Evolutionary conservation across 30 jellyfish, hydroid and myxozoan species (phyloP), one percentile per base, ranked within the genome.

Genomic region (Hydractinia echinata): DNA sequence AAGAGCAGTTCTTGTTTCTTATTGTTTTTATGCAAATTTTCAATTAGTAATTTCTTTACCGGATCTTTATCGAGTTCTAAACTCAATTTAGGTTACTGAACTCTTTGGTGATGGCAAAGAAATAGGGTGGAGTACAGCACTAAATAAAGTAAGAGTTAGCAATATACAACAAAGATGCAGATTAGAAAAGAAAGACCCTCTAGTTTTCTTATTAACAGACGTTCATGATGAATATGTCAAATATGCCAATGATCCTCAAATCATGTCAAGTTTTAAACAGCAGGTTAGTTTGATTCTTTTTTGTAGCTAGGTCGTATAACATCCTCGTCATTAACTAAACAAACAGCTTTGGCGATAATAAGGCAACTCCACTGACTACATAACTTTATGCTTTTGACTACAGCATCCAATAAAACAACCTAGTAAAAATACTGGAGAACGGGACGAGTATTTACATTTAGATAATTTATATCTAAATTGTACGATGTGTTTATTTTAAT

Each of bases 161-260:
- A 8, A n/a, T 48, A 74, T 74, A n/a, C 66, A 48, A 13, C 68
- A 74, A 58, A 19, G 54, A 9, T 74, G 21, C 5, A 18, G 21
- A 55, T 16, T 74, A 74, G 66, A 74, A 30, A 74, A 74, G 8
- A 74, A 74, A 10, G 83, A 74, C 14, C 72, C 83, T 74, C 4
- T 74, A 48, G 69, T 74, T 74, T 52, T 67, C 14, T 16, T 74
- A 10, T 15, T 74, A 8, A 11, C 20, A 6, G 83, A 74, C 4
- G 83, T 74, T 11, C 20, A 74, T 74, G 83, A 74, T 10, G 66
- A 50, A 19, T 74, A 48, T 48, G 8, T 16, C 50, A 74, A 74
- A 10, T 67, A 74, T 51, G 53, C 67, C 10, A 74, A 74, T 49
- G 62, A 74, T 48, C 83, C 83, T 11, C 83, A 74, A 51, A 10